Percentiles rank a stretch among this genome's conserved stretches.
phyloP scores from a whole-genome alignment of 2,888 invertebrate genomes.

The Caenorhabditis auriculariae region DNA sequence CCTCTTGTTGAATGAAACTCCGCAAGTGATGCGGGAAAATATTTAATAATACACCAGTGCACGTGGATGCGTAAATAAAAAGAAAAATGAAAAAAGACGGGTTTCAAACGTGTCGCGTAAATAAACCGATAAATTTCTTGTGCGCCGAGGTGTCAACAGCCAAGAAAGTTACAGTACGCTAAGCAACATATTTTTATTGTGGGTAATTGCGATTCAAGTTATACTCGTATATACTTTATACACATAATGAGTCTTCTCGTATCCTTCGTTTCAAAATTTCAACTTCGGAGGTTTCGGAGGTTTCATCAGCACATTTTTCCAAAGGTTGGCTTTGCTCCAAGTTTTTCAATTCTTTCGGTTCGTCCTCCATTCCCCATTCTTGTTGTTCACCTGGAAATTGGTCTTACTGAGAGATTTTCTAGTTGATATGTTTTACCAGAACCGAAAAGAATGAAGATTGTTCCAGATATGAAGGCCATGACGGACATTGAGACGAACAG shows the following conservation, averaged over 20 bases:
- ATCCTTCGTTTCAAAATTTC: conserved; percentile 23
- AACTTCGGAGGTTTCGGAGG: conserved; percentile 20
- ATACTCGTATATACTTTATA: too few species aligned
- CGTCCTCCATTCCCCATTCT: conserved; percentile 36
- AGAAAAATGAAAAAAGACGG: too few species aligned
- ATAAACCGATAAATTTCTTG: too few species aligned
- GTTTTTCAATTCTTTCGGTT: conserved; percentile 17
- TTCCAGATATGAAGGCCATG: conserved; percentile 28
- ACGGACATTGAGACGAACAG: conserved; percentile 28
- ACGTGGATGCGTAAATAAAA: too few species aligned
- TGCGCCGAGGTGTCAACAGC: too few species aligned
- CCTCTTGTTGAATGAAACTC: too few species aligned
- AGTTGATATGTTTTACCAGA: conserved; percentile 18
- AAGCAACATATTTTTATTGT: too few species aligned
- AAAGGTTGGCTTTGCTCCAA: conserved; percentile 17
- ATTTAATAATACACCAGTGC: too few species aligned
- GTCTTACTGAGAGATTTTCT: not conserved
- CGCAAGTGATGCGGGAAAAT: too few species aligned
- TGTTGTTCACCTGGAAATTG: conserved; percentile 30
- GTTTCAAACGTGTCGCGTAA: too few species aligned
- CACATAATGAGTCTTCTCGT: conserved; percentile 28
- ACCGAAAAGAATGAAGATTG: conserved; percentile 34
- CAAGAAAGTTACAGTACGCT: too few species aligned
- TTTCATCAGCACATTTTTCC: conserved; percentile 20
- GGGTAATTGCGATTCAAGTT: too few species aligned